Conservation (phyloP, 2,113 vertebrate genomes). For the Gallinago media region DNA sequence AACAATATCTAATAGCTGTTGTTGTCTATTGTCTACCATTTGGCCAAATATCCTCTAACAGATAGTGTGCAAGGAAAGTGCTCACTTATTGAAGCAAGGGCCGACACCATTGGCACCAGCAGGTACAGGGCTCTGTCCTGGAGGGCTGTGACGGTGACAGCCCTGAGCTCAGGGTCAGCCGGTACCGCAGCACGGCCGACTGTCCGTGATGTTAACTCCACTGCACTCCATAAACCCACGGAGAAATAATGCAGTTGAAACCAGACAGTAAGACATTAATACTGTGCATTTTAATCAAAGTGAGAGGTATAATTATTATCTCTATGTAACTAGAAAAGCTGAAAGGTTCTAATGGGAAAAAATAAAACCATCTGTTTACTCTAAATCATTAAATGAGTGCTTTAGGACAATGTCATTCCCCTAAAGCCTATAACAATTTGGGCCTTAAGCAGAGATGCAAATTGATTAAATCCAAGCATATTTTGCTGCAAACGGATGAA, state of each 20-base stretch:
- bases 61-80: rapidly evolving
- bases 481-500: constrained; percentile 36
- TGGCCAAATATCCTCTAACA: neutral
- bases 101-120: neutral
- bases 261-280: constrained; percentile 35
- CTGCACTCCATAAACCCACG: neutral
- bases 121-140: rapidly evolving
- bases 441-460: constrained; percentile 50
- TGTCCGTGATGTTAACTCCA: neutral
- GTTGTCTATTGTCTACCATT: neutral
- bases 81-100: no score
- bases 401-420: constrained; percentile 62
- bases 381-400: constrained; percentile 61
- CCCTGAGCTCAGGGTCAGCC: neutral
- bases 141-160: neutral
- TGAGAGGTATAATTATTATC: constrained; percentile 58
- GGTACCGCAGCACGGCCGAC: neutral
- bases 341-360: constrained; percentile 57
- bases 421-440: constrained; percentile 52
- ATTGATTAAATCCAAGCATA: constrained; percentile 59
- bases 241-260: constrained; percentile 2
- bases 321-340: constrained; percentile 29
- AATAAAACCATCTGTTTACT: constrained; percentile 70
- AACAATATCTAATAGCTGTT: rapidly evolving
- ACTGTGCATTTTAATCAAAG: constrained; percentile 69